Conservation (phyloP, 2,888 invertebrate genomes). For the Synanthedon formicaeformis region DNA sequence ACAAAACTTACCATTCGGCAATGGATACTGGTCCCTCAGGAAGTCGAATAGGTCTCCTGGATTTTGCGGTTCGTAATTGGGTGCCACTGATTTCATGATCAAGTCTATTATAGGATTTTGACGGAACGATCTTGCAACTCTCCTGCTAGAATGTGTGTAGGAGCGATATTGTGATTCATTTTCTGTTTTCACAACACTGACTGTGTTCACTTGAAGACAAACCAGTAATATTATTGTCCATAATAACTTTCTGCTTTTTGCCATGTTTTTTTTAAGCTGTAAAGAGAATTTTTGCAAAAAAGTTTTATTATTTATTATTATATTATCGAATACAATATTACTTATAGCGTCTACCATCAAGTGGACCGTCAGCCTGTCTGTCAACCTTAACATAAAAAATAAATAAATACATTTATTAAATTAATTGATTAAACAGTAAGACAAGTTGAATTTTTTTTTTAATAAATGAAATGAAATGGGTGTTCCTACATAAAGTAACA, state of each 20-base stretch:
- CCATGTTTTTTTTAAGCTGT: not conserved
- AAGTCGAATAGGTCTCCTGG: slow-evolving; percentile 23
- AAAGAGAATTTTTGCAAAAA: not conserved
- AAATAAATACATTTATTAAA: too few species aligned
- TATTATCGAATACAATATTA: too few species aligned
- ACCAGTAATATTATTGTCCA: not conserved
- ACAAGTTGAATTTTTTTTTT: too few species aligned
- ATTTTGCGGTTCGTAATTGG: slow-evolving; percentile 16
- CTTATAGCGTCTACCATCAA: too few species aligned
- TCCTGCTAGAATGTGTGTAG: not conserved
- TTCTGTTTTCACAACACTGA: not conserved
- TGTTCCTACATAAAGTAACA: too few species aligned
- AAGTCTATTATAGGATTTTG: slow-evolving; percentile 19
- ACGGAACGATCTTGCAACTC: slow-evolving; percentile 10
- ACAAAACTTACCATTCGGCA: slow-evolving; percentile 24
- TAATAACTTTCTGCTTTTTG: not conserved
- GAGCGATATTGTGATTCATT: not conserved
- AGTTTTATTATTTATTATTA: not conserved
- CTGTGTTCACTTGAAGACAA: not conserved
- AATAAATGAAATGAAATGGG: too few species aligned
- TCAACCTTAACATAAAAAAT: too few species aligned
- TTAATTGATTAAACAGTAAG: too few species aligned
- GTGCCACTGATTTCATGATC: slow-evolving; percentile 16
- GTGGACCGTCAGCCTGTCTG: too few species aligned
- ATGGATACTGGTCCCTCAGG: slow-evolving; percentile 23